phyloP scores from a whole-genome alignment of 2,797 vertebrate species.

The Sylvilagus floridanus region DNA sequence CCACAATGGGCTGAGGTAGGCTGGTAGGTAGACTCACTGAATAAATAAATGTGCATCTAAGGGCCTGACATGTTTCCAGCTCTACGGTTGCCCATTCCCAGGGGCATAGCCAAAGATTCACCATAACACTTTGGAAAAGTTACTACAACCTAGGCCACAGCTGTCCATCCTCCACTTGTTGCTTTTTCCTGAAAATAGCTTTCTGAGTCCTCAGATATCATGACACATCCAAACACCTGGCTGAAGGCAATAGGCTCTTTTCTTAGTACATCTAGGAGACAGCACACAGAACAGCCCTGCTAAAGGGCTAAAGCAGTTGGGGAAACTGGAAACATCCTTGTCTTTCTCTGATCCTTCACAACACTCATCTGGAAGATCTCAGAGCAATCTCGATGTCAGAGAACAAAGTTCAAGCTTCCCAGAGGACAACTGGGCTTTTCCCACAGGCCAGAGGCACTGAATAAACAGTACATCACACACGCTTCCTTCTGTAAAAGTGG shows the following conservation, averaged over 20 bases:
- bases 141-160: not conserved
- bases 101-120: not conserved
- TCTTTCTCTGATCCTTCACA: not conserved
- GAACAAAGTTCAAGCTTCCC: conserved; percentile 6
- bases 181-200: not conserved
- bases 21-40: not conserved
- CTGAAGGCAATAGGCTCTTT: not conserved
- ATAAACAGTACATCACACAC: not conserved
- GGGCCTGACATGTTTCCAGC: not conserved
- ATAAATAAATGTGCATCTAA: not conserved
- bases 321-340: not conserved
- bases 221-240: not conserved
- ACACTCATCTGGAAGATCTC: not conserved
- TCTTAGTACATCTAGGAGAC: not conserved
- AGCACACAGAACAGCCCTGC: not conserved
- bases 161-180: not conserved
- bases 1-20: not conserved
- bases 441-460: not conserved
- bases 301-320: not conserved
- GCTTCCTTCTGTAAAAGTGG: not conserved
- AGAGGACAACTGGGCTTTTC: not conserved
- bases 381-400: not conserved
- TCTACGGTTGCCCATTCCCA: not conserved
- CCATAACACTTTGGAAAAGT: not conserved
- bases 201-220: not conserved